Evolutionary conservation across 2,113 vertebrate species (phyloP).

Genomic region (Rafetus swinhoei): DNA sequence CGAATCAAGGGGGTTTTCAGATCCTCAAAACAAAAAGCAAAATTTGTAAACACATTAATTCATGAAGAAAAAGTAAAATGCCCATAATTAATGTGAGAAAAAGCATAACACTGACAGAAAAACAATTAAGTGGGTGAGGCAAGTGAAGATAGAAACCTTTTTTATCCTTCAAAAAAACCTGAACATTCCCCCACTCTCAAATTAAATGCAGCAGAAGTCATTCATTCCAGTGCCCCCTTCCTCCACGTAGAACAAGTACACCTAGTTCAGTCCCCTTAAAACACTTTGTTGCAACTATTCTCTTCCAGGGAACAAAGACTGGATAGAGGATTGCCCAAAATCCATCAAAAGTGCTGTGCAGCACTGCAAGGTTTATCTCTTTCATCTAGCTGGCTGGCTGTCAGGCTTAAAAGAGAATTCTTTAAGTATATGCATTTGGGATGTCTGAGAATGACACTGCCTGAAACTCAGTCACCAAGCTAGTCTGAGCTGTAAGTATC

Average conservation of each 20-base stretch:
- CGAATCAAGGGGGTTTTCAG: conserved; percentile 75
- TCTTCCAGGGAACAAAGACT: neutral
- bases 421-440: neutral
- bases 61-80: neutral
- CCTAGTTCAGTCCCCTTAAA: neutral
- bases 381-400: neutral
- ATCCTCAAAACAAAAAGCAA: conserved; percentile 58
- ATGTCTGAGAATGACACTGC: neutral
- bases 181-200: neutral
- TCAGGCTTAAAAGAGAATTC: neutral
- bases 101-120: neutral
- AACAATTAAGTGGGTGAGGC: neutral
- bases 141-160: neutral
- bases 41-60: neutral
- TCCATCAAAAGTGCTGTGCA: neutral
- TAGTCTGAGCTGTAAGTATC: neutral
- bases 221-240: neutral
- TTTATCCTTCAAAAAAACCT: neutral
- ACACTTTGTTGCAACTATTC: neutral
- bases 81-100: too few species aligned
- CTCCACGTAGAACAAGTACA: neutral
- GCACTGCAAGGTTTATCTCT: neutral
- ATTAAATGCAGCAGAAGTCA: neutral
- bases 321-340: neutral
- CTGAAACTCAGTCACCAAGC: neutral